Percentiles rank a stretch among this genome's conserved stretches.
Evolutionary conservation across 2,113 vertebrate genomes (phyloP).

Genomic region (Nestor notabilis): DNA sequence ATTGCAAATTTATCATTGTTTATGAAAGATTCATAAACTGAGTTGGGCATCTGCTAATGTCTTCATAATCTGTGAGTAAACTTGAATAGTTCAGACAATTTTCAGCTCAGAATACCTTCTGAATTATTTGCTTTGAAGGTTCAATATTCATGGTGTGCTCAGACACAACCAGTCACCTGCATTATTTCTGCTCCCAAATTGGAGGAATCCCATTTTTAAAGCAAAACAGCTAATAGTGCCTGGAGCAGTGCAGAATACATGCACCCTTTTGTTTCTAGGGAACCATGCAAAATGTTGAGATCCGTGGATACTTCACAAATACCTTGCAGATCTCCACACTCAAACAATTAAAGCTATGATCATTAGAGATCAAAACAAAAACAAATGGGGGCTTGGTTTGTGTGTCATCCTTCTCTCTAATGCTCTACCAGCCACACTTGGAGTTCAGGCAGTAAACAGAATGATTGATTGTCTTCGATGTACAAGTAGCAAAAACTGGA

Average conservation of each 20-base stretch:
- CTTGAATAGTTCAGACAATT: not conserved
- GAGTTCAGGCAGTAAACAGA: constrained; percentile 4
- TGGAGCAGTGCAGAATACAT: not conserved
- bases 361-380: not conserved
- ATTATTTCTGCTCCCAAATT: not conserved
- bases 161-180: not conserved
- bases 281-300: rapidly evolving
- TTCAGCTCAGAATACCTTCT: not conserved
- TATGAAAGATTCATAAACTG: constrained; percentile 25
- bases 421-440: not conserved
- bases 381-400: not conserved
- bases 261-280: rapidly evolving
- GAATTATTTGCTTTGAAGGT: not conserved
- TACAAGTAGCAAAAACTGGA: constrained; percentile 50
- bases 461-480: constrained; percentile 13
- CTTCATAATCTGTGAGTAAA: not conserved
- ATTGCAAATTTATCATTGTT: not conserved
- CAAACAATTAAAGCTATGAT: not conserved
- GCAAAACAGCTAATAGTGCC: rapidly evolving
- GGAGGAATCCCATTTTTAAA: not conserved
- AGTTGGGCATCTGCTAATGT: not conserved
- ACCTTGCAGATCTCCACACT: not conserved
- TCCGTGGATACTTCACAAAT: rapidly evolving
- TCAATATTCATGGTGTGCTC: not conserved
- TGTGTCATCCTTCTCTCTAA: constrained; percentile 5